Evolutionary conservation across 2,888 invertebrate species (phyloP).

Genomic region (Drosophila meridionalis): DNA sequence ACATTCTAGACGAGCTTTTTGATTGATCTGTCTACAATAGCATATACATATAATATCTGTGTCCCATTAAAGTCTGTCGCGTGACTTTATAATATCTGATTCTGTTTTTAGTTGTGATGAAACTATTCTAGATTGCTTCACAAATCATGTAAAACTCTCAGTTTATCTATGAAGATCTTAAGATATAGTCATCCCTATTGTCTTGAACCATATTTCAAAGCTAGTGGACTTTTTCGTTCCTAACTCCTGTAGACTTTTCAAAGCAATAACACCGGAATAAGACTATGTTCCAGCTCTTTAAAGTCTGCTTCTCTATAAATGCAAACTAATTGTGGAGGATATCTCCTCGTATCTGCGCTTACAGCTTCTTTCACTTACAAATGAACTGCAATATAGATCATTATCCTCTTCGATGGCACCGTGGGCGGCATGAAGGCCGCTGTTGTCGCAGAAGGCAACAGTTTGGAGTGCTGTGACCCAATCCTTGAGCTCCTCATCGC

Average conservation of each 20-base stretch:
- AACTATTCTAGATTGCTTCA: no score
- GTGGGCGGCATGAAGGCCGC: constrained; percentile 81
- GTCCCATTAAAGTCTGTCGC: neutral
- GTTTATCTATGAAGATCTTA: no score
- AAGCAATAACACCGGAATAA: neutral
- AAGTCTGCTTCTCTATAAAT: neutral
- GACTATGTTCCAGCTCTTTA: neutral
- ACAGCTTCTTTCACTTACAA: constrained; percentile 84
- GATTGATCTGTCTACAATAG: neutral
- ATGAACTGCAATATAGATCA: constrained; percentile 93
- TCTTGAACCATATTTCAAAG: neutral
- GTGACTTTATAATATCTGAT: no score
- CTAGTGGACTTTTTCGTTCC: neutral
- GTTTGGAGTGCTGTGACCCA: constrained; percentile 93
- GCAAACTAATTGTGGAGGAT: neutral
- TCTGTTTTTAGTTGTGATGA: no score
- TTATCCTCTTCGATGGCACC: constrained; percentile 92
- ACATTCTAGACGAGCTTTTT: no score
- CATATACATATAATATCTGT: neutral
- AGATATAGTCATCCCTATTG: neutral
- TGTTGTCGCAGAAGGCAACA: constrained; percentile 91
- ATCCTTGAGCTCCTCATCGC: constrained; percentile 89
- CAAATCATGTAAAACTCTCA: neutral
- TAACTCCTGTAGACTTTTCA: neutral
- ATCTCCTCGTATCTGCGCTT: neutral